Evolutionary conservation across 2,797 vertebrate species (phyloP), one percentile per base, ranked within the genome.

Genomic region (Microtus agrestis): DNA sequence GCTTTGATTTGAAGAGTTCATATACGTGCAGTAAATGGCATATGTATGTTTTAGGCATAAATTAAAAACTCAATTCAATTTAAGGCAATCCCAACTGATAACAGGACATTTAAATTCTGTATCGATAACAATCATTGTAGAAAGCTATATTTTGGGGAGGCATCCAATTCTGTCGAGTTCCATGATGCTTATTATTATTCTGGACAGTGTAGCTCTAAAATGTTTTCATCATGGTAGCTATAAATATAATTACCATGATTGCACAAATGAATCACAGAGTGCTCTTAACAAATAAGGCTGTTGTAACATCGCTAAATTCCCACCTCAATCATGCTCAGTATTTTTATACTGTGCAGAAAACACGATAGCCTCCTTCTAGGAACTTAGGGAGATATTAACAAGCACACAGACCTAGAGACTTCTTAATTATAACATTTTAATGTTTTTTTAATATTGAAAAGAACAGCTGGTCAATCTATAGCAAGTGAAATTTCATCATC

Each of bases 181-280:
- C 95, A 69, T 37, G 63, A 92, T 31, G 73, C 43, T 73, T 88
- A 88, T 69, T 92, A 85, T 93, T 91, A 87, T 93, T 79, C 73
- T 84, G 61, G 23, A 74, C 5, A 61, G 46, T 40, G 43, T 81
- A 86, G 86, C 88, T 88, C 91, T 94, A 82, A 92, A 91, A 94
- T 90, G 81, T 91, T 89, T 91, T 74, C 92, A 85, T 34, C 46
- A 61, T 21, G 59, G 40, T 63, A 56, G 43, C 78, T 94, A 74
- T 71, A 93, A 89, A 96, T 95, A 93, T 82, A 95, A 92, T 91
- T 86, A 86, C 74, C 37, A 89, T 81, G 51, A 89, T 87, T 87
- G 88, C 46, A 92, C 73, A 34, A 96, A 87, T 91, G 94, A 95
- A 91, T 96, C 84, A 93, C 14, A 85, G 79, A 79, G n/a, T 88